Evolutionary conservation across 2,888 invertebrate species (phyloP), one percentile per base, ranked within the genome.

Genomic region (Hydriomena furcata): DNA sequence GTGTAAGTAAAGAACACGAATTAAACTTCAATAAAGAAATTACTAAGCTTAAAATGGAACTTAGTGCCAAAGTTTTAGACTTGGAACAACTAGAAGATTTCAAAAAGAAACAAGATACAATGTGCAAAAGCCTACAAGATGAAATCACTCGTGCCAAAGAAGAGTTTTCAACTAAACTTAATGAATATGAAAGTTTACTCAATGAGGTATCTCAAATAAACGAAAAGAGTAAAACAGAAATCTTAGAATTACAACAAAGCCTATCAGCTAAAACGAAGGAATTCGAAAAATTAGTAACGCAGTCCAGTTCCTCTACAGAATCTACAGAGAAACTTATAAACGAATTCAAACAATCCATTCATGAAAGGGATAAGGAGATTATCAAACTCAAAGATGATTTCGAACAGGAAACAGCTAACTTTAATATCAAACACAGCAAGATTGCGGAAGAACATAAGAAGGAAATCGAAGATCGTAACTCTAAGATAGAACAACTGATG

Each of bases 1-100:
- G 89, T 48, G 71, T 79, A 35, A 85, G 76, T 57, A 91, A 91
- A 66, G 91, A 91, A 74, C 86, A 87, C 38, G 91, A 91, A 76
- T 79, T 91, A 6, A 85, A 80, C 52, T 73, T 87, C 10, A 91
- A 88, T 57, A 91, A 91, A 70, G 91, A 91, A 73, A 78, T 91
- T 13, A 91, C 91, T 12, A 91, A 91, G 71, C 69, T 91, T 17
- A 90, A 86, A 79, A 89, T 87, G 88, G 91, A 91, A 76, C 78
- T 91, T 11, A 93, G 92, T 73, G 85, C 88, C 52, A 92, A 91
- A 84, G 75, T 86, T 52, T 77, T 87, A 68, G 92, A 93, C 68
- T 68, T 91, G 55, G 92, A 92, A 76, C 86, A 85, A 59, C 61
- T 82, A 47, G 80, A 82, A 68, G 91, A 91, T 56, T 66, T 66